Conservation (phyloP, 2,113 vertebrate genomes). For the Dicerorhinus sumatrensis region DNA sequence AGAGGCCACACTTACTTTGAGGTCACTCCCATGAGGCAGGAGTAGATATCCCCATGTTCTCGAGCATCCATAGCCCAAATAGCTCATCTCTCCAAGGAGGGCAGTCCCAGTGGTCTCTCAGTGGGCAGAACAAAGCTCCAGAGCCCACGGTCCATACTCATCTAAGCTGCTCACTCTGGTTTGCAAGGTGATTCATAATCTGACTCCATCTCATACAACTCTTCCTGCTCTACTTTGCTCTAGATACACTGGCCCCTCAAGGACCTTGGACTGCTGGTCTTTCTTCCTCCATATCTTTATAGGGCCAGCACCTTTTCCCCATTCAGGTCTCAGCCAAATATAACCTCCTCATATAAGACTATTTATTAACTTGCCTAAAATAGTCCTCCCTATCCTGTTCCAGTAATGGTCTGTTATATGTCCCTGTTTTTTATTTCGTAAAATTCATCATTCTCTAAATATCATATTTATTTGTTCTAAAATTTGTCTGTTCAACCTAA, state of each 20-base stretch:
- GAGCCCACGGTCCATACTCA: not conserved
- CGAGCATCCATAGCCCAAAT: not conserved
- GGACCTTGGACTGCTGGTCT: not conserved
- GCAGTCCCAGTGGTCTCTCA: not conserved
- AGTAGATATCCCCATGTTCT: not conserved
- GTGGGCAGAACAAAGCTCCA: not conserved
- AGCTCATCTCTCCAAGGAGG: not conserved
- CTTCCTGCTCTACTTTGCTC: not conserved
- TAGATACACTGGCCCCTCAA: not conserved
- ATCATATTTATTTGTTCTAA: not conserved
- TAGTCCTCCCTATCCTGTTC: not conserved
- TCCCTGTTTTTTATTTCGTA: not conserved
- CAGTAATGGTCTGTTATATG: not conserved
- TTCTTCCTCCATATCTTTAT: not conserved
- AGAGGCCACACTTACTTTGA: not conserved
- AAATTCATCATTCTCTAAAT: constrained; percentile 22
- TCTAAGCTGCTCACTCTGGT: not conserved
- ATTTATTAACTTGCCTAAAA: constrained; percentile 21
- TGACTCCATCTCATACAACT: not conserved
- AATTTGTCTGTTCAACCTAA: not conserved
- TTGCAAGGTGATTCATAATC: not conserved
- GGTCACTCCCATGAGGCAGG: not conserved
- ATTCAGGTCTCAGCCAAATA: not conserved
- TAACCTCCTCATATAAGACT: not conserved
- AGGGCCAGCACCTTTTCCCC: not conserved